Percentiles rank a stretch among this genome's conserved stretches.
phyloP scores from a whole-genome alignment of 2,113 vertebrate species.

The Ammodytes dubius region DNA sequence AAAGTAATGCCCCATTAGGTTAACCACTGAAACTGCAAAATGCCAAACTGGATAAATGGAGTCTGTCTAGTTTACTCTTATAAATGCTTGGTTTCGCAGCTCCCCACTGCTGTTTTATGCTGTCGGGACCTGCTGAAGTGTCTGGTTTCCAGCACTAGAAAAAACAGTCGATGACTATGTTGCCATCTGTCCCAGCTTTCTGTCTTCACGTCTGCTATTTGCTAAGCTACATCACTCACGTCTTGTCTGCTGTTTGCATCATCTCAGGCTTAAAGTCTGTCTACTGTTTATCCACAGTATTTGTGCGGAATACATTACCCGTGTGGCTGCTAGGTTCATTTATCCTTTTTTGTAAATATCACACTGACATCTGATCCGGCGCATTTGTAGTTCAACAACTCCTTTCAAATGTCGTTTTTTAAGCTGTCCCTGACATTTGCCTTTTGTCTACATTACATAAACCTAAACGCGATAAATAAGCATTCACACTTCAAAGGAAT shows the following conservation, averaged over 20 bases:
- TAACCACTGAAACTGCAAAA: conserved; percentile 24
- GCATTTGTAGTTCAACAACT: neutral
- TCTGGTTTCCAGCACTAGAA: conserved; percentile 37
- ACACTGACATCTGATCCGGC: conserved; percentile 13
- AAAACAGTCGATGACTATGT: conserved; percentile 31
- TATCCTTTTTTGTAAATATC: conserved; percentile 45
- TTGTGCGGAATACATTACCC: conserved; percentile 47
- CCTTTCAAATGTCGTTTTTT: neutral
- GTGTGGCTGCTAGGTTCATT: conserved; percentile 34
- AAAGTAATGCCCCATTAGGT: conserved; percentile 4
- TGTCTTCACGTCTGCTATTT: conserved; percentile 41
- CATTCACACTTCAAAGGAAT: neutral
- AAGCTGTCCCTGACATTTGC: conserved; percentile 10
- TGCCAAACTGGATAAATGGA: conserved; percentile 38
- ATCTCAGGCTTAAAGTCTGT: conserved; percentile 23
- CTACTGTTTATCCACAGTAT: conserved; percentile 36
- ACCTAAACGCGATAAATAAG: neutral
- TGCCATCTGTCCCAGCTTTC: conserved; percentile 63
- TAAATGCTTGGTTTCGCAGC: conserved; percentile 46
- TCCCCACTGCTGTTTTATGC: conserved; percentile 40
- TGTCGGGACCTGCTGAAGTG: neutral
- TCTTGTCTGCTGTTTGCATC: conserved; percentile 14
- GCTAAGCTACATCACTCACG: conserved; percentile 46
- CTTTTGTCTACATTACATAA: conserved; percentile 24
- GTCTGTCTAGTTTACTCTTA: conserved; percentile 33